Conservation (phyloP, 2,797 vertebrate species). For the Melanogrammus aeglefinus region DNA sequence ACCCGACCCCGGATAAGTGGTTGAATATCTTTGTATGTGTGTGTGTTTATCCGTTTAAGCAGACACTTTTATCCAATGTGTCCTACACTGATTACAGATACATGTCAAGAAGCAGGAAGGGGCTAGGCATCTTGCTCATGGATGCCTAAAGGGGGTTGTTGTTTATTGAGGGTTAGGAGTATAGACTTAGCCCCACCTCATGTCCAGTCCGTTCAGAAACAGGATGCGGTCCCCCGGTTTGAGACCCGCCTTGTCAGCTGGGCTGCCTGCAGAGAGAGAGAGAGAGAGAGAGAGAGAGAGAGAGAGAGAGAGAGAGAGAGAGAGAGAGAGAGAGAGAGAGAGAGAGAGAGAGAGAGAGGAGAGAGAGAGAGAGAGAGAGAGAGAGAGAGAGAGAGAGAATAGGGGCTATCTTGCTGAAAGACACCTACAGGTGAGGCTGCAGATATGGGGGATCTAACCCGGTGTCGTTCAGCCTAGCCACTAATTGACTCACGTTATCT, state of each 20-base stretch:
- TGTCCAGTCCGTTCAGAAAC: slow-evolving; percentile 96
- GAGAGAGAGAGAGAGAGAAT: slow-evolving; percentile 10
- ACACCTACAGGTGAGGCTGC: not conserved
- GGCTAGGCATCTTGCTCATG: not conserved
- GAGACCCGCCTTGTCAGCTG: slow-evolving; percentile 91
- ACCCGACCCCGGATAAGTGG: too few species aligned
- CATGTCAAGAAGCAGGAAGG: not conserved
- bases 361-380: slow-evolving; percentile 26
- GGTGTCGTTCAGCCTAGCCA: not conserved
- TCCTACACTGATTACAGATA: not conserved
- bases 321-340: slow-evolving; percentile 5
- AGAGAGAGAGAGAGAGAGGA: not conserved
- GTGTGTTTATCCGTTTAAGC: not conserved
- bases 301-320: slow-evolving; percentile 5
- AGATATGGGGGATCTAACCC: not conserved
- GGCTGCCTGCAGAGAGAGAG: slow-evolving; percentile 78
- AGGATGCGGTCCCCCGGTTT: slow-evolving; percentile 93
- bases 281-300: slow-evolving; percentile 18
- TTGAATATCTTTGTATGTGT: too few species aligned
- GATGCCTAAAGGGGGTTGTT: not conserved
- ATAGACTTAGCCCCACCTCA: slow-evolving; percentile 79
- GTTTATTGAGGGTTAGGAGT: not conserved
- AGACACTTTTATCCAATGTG: not conserved
- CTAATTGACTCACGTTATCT: not conserved
- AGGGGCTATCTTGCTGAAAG: not conserved